A percentile compares a stretch with the other conserved stretches of the same genome.
These are phyloP conservation scores for Pseudolaguvia tuberculata DNA, from an alignment of 2,113 vertebrate genomes.

Conservation along the genomic window DNA sequence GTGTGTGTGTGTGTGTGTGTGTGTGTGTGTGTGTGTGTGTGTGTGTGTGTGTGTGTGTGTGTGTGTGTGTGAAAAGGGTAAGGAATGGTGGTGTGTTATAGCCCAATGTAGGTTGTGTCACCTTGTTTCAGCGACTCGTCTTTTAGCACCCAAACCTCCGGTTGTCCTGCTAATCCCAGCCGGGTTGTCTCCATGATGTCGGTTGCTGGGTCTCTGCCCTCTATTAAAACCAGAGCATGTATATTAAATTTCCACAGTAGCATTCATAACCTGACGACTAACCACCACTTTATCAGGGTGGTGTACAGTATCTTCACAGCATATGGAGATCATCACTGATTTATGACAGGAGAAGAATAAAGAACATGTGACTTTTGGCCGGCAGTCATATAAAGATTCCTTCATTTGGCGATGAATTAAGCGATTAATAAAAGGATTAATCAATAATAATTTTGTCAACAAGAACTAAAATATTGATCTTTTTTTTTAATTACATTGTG, in stretches of 20 bases:
- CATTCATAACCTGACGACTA: neutral
- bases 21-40: neutral
- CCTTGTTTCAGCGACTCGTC: conserved; percentile 8
- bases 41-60: neutral
- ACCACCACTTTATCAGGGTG: neutral
- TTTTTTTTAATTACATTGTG: too few relatives aligned
- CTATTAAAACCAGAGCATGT: neutral
- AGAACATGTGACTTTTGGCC: neutral
- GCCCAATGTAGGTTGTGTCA: conserved; percentile 12
- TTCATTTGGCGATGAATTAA: too few relatives aligned
- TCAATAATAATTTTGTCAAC: too few relatives aligned
- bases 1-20: neutral
- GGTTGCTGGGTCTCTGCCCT: conserved; percentile 4
- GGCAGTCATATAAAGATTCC: neutral
- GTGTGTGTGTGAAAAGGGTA: neutral
- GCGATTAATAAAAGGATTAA: too few relatives aligned
- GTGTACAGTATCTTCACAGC: neutral
- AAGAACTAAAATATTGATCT: too few relatives aligned
- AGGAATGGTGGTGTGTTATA: neutral
- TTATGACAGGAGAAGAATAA: neutral
- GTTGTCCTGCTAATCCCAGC: neutral
- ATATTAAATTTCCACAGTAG: neutral
- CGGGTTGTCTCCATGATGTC: neutral
- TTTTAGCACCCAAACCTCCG: conserved; percentile 7
- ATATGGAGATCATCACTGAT: neutral